These are phyloP conservation scores for Aix galericulata DNA, from an alignment of 2,113 vertebrate species.

Conservation along the genomic window DNA sequence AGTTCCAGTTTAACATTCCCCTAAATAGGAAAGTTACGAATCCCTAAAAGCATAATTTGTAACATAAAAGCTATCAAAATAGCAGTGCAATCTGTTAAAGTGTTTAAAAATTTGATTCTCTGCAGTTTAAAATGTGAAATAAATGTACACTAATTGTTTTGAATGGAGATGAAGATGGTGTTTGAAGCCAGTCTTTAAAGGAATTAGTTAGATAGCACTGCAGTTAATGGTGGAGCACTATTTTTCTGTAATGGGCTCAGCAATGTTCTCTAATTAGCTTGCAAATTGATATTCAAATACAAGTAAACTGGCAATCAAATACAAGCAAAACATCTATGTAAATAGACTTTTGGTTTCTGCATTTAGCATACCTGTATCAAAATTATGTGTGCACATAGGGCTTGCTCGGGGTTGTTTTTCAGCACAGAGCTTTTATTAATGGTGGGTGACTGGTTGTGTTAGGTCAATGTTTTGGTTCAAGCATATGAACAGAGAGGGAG, in stretches of 20 bases:
- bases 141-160: constrained; percentile 55
- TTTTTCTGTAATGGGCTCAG: constrained; percentile 52
- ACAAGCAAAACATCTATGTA: constrained; percentile 50
- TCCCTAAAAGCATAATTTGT: constrained; percentile 45
- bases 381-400: neutral
- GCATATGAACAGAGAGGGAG: neutral
- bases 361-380: constrained; percentile 19
- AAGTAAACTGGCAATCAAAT: constrained; percentile 68
- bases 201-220: constrained; percentile 43
- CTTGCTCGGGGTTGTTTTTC: neutral
- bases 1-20: constrained; percentile 43
- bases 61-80: constrained; percentile 46
- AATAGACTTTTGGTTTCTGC: constrained; percentile 18
- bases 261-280: constrained; percentile 62
- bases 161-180: constrained; percentile 16
- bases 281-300: constrained; percentile 66
- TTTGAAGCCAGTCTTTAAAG: constrained; percentile 58
- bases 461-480: neutral
- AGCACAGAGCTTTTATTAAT: neutral
- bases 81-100: constrained; percentile 41
- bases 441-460: neutral
- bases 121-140: constrained; percentile 60
- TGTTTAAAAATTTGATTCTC: constrained; percentile 59
- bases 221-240: constrained; percentile 42
- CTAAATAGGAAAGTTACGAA: constrained; percentile 59